A percentile compares a stretch with the other conserved stretches of the same genome.
Conservation (phyloP, 2,888 invertebrate genomes). For the Lepidonotus clava region DNA sequence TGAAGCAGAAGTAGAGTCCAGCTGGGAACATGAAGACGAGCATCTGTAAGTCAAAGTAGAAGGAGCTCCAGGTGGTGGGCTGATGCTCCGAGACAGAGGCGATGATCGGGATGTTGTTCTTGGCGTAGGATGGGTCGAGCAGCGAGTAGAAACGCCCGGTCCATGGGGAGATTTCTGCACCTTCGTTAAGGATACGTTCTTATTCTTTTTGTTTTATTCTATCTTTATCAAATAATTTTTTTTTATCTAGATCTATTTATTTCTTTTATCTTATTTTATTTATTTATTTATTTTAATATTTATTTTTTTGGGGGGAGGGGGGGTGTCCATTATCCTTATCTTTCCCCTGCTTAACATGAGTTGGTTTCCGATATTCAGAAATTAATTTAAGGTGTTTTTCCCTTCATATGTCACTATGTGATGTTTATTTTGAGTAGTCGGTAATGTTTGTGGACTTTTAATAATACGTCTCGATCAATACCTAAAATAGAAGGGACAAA, state of each 20-base stretch:
- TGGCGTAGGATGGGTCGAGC: slow-evolving; percentile 97
- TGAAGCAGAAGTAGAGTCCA: slow-evolving; percentile 98
- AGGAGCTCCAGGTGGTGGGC: slow-evolving; percentile 98
- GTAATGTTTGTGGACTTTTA: too few species aligned
- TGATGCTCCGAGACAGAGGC: slow-evolving; percentile 99
- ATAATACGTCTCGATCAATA: too few species aligned
- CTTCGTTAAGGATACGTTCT: slow-evolving; percentile 54
- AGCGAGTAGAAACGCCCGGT: slow-evolving; percentile 98
- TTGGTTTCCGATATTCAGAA: too few species aligned
- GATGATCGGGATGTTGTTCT: slow-evolving; percentile 99
- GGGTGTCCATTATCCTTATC: too few species aligned
- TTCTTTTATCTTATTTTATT: background rate
- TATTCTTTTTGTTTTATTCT: background rate
- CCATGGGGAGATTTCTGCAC: slow-evolving; percentile 95
- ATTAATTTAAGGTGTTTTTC: too few species aligned
- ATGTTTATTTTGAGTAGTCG: too few species aligned
- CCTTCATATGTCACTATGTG: too few species aligned
- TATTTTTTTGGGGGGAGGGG: too few species aligned
- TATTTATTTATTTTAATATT: too few species aligned
- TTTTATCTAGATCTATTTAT: background rate
- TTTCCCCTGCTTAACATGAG: too few species aligned
- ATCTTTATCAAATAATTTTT: background rate
- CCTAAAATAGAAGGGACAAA: too few species aligned
- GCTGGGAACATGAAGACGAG: slow-evolving; percentile 96
- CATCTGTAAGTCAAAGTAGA: slow-evolving; percentile 96